Base-by-base conservation (phyloP, 2,888 invertebrate genomes). In the Trissoscelio sp. region DNA sequence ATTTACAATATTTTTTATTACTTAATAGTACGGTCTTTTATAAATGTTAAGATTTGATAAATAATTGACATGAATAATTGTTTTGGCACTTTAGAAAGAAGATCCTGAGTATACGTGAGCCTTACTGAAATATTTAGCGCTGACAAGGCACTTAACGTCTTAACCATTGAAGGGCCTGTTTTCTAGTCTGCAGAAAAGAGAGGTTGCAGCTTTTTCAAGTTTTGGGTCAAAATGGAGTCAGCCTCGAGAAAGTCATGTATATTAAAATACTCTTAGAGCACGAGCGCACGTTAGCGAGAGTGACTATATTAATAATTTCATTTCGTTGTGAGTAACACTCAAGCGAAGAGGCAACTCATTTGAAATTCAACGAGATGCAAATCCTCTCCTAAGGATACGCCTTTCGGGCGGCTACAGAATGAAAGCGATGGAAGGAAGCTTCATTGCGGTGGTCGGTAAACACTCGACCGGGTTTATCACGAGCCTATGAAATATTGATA, bases 351-450 rank as follows among this genome's bases (percentile, higher is more conserved):
- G 83, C 81, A 83, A 82, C 86, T 84, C 81, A 88, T 90, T 90
- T 90, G 88, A 90, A 90, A 90, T 89, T 90, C 90, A 91, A 90
- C 89, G 86, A 86, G 86, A 90, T 90, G 90, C 90, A 90, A 90
- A 91, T 90, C 83, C 83, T 80, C 74, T 80, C 70, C 83, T 83
- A 84, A 83, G 79, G 83, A 83, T 64, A 79, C 75, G 78, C 83
- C 85, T 85, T 86, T 86, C 85, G 84, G 84, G 81, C 74, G 86
- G 88, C 83, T 86, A 86, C 85, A 85, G 87, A 85, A 83, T 82
- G 85, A 88, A 88, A 86, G 86, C 86, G 87, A 88, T 87, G 84
- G 86, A 86, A 82, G 83, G 62, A 80, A 86, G 87, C 86, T 87
- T 87, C 86, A 87, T 87, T 85, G 87, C 85, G 85, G 83, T 85